phyloP scores from a whole-genome alignment of 2,888 invertebrate genomes.

The Pilophorus perplexus region DNA sequence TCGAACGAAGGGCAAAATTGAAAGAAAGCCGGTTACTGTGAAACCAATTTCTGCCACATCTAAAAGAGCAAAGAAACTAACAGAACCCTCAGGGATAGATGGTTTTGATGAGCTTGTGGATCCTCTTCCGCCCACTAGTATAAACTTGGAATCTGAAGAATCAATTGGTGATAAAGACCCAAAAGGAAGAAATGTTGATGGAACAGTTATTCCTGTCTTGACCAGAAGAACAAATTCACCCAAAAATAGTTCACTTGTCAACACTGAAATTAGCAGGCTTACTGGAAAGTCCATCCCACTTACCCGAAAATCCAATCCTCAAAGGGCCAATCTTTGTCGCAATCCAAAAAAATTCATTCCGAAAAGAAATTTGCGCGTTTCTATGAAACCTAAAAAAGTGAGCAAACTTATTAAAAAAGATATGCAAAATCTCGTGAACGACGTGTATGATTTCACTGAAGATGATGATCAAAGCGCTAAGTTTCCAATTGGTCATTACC shows the following conservation, averaged over 20 bases:
- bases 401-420: background rate
- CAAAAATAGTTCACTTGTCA: too few species aligned
- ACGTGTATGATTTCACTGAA: slow-evolving; percentile 17
- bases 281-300: background rate
- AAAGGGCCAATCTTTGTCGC: background rate
- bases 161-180: background rate
- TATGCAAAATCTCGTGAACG: background rate
- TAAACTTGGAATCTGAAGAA: background rate
- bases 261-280: background rate
- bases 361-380: background rate
- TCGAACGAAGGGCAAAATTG: background rate
- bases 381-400: background rate
- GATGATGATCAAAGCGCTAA: slow-evolving; percentile 2
- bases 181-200: background rate
- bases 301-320: background rate
- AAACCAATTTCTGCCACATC: background rate
- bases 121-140: background rate
- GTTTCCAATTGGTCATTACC: slow-evolving; percentile 6
- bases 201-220: background rate
- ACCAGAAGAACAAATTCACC: background rate
- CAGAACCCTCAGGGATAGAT: too few species aligned
- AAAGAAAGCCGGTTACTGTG: background rate
- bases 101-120: background rate
- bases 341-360: background rate
- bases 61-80: too few species aligned